Base-by-base conservation (phyloP, 1,140 invertebrate species). In the Drosophila repletoides region DNA sequence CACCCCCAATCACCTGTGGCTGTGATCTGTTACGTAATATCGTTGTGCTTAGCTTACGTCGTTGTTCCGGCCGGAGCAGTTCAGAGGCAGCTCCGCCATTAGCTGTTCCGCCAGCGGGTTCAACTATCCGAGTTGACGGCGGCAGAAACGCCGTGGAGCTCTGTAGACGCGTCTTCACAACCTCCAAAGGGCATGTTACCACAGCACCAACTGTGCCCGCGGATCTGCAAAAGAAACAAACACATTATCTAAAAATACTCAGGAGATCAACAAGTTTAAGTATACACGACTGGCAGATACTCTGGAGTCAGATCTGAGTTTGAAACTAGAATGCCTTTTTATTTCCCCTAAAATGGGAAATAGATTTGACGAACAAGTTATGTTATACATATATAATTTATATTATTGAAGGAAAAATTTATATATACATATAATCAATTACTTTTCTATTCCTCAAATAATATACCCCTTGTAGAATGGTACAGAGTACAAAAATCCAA, bases 91-190 rank as follows among this genome's bases (percentile, higher is more conserved):
- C 69, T 31, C 66, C 70, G 36, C 59, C 68, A 51, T 89, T 89
- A 28, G 81, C 72, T 9, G 80, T 72, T 60, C 70, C 68, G 24
- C 74, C 68, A 72, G 81, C 75, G 72, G 90, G 72, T 89, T 72
- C 74, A 72, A 72, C 65, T 83, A 90, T 84, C 6, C 91, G 89
- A 51, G 92, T 83, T 24, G 91, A 89, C 46, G 91, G 90, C 66
- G 92, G 89, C 68, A 95, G 94, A 21, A 94, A 93, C 28, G 93
- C 93, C 28, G 94, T 93, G 0, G 97, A 98, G 6, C 98, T 99
- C 91, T 99, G 98, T 51, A 99, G 93, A 38, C 98, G 93, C 1
- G 98, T 99, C 92, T 99, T 99, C 3, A 99, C 96, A 52, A 99
- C 98, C 92, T 99, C 98, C 69, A 99, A 91, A 0, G 98, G 98